These are phyloP conservation scores for Scolopax bukidnonensis DNA, from an alignment of 2,797 vertebrate genomes.

Conservation along the genomic window DNA sequence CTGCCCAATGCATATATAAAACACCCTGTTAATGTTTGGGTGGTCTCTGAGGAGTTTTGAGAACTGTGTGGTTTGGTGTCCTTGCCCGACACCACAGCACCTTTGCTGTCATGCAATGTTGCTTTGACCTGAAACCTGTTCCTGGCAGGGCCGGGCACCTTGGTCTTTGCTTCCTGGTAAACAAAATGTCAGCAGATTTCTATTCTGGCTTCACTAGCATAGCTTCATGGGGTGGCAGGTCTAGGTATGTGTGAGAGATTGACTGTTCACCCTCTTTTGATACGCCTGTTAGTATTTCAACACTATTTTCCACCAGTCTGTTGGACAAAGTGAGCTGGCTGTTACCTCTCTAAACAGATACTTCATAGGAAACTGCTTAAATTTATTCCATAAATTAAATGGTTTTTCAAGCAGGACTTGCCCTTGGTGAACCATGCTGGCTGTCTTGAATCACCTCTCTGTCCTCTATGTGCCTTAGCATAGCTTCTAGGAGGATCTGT, in stretches of 20 bases:
- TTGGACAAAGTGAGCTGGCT: neutral
- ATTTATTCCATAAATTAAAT: neutral
- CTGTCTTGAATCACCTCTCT: neutral
- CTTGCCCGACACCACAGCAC: accelerated
- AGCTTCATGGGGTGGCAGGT: neutral
- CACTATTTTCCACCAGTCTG: neutral
- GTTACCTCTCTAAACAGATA: neutral
- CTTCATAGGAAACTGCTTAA: neutral
- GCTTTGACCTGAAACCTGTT: neutral
- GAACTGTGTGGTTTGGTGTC: neutral
- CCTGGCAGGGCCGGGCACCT: accelerated
- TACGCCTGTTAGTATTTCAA: neutral
- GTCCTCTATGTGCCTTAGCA: neutral
- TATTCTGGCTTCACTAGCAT: neutral
- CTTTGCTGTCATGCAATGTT: neutral
- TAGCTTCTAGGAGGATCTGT: neutral
- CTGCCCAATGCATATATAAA: neutral
- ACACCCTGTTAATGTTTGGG: neutral
- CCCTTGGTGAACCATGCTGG: neutral
- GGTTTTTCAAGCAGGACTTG: neutral
- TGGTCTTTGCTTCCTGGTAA: neutral
- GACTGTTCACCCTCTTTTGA: neutral
- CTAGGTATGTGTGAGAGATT: neutral
- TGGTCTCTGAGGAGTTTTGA: neutral
- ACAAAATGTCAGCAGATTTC: neutral